Evolutionary conservation across 2,113 vertebrate genomes (phyloP).

Genomic region (Fukomys damarensis): DNA sequence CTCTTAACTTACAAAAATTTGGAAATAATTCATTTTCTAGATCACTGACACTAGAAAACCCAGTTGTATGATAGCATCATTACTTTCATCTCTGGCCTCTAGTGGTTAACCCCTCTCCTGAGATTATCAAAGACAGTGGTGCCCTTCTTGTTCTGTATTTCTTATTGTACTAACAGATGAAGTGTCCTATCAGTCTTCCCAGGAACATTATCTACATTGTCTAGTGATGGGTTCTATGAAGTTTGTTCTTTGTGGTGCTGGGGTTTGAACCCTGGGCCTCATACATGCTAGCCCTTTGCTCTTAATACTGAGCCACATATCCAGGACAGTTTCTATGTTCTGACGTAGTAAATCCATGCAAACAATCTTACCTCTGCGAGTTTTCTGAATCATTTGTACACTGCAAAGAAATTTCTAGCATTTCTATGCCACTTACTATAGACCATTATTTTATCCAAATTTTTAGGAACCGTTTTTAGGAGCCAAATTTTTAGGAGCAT

Average conservation of each 20-base stretch:
- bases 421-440: slow-evolving; percentile 14
- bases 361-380: neutral
- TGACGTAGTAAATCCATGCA: neutral
- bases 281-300: neutral
- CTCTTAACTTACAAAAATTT: neutral
- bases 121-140: neutral
- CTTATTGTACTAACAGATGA: neutral
- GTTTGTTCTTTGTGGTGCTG: neutral
- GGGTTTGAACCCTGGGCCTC: neutral
- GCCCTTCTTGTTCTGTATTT: neutral
- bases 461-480: neutral
- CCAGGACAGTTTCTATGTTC: neutral
- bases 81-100: neutral
- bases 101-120: neutral
- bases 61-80: neutral
- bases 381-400: neutral
- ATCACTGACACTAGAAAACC: neutral
- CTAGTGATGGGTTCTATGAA: neutral
- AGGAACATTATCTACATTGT: neutral
- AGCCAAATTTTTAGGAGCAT: neutral
- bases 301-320: neutral
- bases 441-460: neutral
- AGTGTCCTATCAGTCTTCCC: neutral
- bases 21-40: slow-evolving; percentile 4
- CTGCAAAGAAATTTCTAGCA: neutral